A percentile compares a stretch with the other conserved stretches of the same genome.
Conservation (phyloP, 2,113 vertebrate genomes). For the Capreolus pygargus region DNA sequence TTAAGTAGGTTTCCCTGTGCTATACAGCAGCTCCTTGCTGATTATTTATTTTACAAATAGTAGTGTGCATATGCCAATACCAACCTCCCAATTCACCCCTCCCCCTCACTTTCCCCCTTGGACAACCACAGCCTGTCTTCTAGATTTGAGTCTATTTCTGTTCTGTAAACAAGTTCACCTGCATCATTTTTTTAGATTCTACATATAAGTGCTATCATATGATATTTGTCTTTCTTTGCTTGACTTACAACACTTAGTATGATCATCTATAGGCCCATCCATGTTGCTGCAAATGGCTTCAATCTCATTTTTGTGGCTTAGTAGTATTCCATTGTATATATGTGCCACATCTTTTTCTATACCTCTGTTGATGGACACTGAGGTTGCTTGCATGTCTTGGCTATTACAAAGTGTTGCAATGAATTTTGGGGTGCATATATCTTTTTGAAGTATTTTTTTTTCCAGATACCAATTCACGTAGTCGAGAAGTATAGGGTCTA, state of each 20-base stretch:
- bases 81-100: background rate
- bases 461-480: background rate
- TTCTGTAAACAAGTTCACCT: background rate
- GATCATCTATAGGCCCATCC: background rate
- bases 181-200: background rate
- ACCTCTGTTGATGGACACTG: background rate
- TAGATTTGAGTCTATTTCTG: background rate
- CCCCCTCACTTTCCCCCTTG: background rate
- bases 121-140: background rate
- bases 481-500: background rate
- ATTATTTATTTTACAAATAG: background rate
- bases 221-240: background rate
- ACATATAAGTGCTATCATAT: background rate
- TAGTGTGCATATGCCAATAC: background rate
- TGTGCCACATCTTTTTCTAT: rapidly evolving
- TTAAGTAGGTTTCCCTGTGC: background rate
- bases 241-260: background rate
- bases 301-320: background rate
- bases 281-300: background rate
- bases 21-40: background rate
- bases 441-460: background rate
- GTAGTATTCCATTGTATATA: background rate
- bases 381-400: background rate
- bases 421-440: background rate
- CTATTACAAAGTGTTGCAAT: background rate